phyloP scores from a whole-genome alignment of 2,113 vertebrate species.

The Prochilodus magdalenae region DNA sequence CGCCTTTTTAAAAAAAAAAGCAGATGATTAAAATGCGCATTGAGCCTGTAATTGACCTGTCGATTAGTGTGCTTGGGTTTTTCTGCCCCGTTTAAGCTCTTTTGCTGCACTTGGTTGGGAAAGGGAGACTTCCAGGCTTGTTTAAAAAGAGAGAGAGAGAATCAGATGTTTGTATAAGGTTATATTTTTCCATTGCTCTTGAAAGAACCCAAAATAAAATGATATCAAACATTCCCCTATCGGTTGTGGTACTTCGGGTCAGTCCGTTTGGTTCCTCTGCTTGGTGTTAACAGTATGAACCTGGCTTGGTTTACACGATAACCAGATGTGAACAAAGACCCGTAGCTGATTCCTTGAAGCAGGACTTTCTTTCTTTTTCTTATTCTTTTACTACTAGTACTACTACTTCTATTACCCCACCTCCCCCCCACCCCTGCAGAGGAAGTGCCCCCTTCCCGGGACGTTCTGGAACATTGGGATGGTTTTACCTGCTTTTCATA shows the following conservation, averaged over 20 bases:
- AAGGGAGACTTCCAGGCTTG: slow-evolving; percentile 69
- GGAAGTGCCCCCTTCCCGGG: neutral
- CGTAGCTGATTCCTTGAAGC: neutral
- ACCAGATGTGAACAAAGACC: neutral
- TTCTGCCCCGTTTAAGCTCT: slow-evolving; percentile 70
- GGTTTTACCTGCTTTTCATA: slow-evolving; percentile 19
- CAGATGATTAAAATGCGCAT: slow-evolving; percentile 47
- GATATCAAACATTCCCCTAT: slow-evolving; percentile 92
- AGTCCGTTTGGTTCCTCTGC: neutral
- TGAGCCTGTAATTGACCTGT: slow-evolving; percentile 27
- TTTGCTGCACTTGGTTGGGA: slow-evolving; percentile 83
- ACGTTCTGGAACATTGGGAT: neutral
- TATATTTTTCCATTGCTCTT: slow-evolving; percentile 98
- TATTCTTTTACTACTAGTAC: neutral
- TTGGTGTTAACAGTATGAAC: neutral
- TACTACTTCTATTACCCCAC: too few relatives aligned
- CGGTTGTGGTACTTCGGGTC: slow-evolving; percentile 78
- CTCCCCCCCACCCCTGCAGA: neutral
- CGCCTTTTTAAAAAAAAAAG: slow-evolving; percentile 37
- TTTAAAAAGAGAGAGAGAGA: slow-evolving; percentile 65
- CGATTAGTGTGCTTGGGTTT: slow-evolving; percentile 75
- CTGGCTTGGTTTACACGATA: neutral
- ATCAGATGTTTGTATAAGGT: slow-evolving; percentile 94
- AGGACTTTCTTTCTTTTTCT: neutral
- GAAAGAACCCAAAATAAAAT: slow-evolving; percentile 88